These are phyloP conservation scores for Sciurus niger DNA, from an alignment of 2,113 vertebrate genomes.

Conservation along the genomic window DNA sequence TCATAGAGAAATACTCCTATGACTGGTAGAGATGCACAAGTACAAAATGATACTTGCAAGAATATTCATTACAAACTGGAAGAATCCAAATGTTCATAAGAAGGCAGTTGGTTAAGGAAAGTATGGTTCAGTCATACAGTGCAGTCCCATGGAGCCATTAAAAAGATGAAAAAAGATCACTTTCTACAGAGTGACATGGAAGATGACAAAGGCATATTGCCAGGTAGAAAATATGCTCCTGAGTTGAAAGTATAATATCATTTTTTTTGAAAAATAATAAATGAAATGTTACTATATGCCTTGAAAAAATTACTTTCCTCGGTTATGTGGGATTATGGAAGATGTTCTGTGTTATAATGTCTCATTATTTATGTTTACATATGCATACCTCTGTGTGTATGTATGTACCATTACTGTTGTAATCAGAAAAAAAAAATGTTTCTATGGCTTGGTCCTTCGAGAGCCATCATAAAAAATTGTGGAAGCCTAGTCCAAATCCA, in stretches of 20 bases:
- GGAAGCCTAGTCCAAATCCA: conserved; percentile 50
- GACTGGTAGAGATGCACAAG: conserved; percentile 54
- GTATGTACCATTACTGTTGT: not conserved
- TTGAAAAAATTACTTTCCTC: conserved; percentile 69
- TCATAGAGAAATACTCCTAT: conserved; percentile 59
- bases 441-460: not conserved
- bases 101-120: conserved; percentile 55
- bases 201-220: not conserved
- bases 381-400: not conserved
- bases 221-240: not conserved
- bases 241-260: conserved; percentile 34
- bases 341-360: conserved; percentile 62
- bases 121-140: not conserved
- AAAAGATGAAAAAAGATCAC: conserved; percentile 19
- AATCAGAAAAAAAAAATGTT: conserved; percentile 45
- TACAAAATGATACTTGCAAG: conserved; percentile 57
- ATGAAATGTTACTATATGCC: conserved; percentile 48
- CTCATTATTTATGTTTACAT: conserved; percentile 26
- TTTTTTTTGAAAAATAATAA: conserved; percentile 68
- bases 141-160: not conserved
- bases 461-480: not conserved
- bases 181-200: conserved; percentile 32
- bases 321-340: conserved; percentile 35
- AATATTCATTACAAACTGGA: conserved; percentile 63
- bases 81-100: conserved; percentile 32